Conservation (phyloP, 2,888 invertebrate genomes). For the Drosophila ezoana region DNA sequence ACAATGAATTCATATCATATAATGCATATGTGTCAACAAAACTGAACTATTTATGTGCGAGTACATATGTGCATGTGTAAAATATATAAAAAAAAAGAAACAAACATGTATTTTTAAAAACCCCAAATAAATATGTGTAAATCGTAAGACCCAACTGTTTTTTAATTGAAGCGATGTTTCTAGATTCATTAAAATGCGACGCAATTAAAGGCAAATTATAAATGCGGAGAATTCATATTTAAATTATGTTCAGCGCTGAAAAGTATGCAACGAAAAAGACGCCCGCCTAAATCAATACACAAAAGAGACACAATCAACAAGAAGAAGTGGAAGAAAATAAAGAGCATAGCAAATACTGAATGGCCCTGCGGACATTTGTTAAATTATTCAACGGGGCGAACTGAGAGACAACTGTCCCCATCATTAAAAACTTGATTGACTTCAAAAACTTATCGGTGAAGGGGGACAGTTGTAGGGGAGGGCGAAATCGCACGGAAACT, state of each 20-base stretch:
- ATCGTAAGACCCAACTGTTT: slow-evolving; percentile 1
- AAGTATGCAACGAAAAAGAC: slow-evolving; percentile 20
- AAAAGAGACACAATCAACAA: slow-evolving; percentile 17
- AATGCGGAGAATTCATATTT: slow-evolving; percentile 10
- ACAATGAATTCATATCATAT: slow-evolving; percentile 69
- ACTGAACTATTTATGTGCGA: slow-evolving; percentile 59
- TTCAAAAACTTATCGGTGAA: slow-evolving; percentile 43
- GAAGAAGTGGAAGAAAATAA: slow-evolving; percentile 8
- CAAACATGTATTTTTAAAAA: slow-evolving; percentile 66
- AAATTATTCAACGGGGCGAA: slow-evolving; percentile 64
- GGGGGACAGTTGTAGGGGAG: neutral
- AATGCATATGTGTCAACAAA: slow-evolving; percentile 69
- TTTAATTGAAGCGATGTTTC: neutral
- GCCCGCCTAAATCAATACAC: slow-evolving; percentile 42
- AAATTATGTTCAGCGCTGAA: slow-evolving; percentile 25
- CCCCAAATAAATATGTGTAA: slow-evolving; percentile 54
- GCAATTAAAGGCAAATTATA: slow-evolving; percentile 44
- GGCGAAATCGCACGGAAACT: slow-evolving; percentile 33
- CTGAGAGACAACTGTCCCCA: slow-evolving; percentile 41
- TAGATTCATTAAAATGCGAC: slow-evolving; percentile 6
- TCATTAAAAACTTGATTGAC: slow-evolving; percentile 80
- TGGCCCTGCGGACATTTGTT: slow-evolving; percentile 62
- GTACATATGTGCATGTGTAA: slow-evolving; percentile 20
- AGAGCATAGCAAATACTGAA: slow-evolving; percentile 32
- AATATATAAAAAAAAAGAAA: slow-evolving; percentile 25